phyloP scores from a whole-genome alignment of 2,888 invertebrate genomes.

The Hydroisotoma schaefferi region DNA sequence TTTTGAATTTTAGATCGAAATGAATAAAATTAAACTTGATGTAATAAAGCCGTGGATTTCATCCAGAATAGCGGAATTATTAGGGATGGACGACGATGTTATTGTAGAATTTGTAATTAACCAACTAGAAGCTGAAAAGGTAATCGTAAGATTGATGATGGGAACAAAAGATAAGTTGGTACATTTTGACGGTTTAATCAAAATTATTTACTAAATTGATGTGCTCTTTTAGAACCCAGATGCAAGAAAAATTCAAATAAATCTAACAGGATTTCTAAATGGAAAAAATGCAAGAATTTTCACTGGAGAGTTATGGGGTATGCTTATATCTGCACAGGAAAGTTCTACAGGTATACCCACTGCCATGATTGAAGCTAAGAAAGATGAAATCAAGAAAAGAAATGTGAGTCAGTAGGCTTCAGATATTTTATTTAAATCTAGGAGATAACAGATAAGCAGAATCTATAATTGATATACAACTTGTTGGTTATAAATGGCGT shows the following conservation, averaged over 20 bases:
- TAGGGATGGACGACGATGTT: constrained; percentile 98
- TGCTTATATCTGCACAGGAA: constrained; percentile 91
- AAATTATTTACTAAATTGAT: constrained; percentile 2
- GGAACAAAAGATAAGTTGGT: neutral
- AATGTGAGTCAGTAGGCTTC: constrained; percentile 59
- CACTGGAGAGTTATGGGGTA: constrained; percentile 95
- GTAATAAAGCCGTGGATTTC: constrained; percentile 99
- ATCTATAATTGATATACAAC: constrained; percentile 24
- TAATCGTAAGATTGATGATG: constrained; percentile 50
- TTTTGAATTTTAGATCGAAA: constrained; percentile 74
- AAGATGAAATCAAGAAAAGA: constrained; percentile 89
- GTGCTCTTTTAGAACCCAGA: constrained; percentile 63
- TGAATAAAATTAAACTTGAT: constrained; percentile 96
- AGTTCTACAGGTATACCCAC: constrained; percentile 94
- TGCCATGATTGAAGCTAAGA: constrained; percentile 89
- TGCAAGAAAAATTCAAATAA: constrained; percentile 99
- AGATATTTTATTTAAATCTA: neutral
- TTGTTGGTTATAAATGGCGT: constrained; percentile 41
- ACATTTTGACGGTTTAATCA: constrained; percentile 2
- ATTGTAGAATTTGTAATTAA: constrained; percentile 98
- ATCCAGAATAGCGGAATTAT: constrained; percentile 88
- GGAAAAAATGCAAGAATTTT: constrained; percentile 96
- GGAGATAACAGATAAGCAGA: constrained; percentile 10
- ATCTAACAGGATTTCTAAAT: constrained; percentile 97
- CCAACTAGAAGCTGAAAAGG: constrained; percentile 90